phyloP scores from a whole-genome alignment of 2,113 vertebrate species.

The Oreochromis aureus region DNA sequence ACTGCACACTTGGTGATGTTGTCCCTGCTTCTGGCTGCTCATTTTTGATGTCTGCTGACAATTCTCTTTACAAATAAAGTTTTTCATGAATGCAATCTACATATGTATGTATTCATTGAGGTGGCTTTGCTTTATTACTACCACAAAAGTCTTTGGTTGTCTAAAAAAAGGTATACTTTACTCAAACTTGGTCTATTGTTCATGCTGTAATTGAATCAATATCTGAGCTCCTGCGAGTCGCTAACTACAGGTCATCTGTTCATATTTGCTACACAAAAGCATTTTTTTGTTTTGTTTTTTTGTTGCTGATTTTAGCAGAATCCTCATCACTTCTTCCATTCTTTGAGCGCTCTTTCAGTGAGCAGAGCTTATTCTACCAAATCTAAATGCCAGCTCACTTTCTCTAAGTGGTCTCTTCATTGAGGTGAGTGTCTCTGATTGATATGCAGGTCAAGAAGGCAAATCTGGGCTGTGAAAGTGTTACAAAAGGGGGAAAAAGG shows the following conservation, averaged over 20 bases:
- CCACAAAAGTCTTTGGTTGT: background rate
- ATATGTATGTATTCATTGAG: background rate
- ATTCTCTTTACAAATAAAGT: too few species aligned
- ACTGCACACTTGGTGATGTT: background rate
- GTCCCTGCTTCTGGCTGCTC: background rate
- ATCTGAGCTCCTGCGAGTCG: background rate
- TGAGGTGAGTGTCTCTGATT: background rate
- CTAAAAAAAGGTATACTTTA: too few species aligned
- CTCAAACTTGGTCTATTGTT: background rate
- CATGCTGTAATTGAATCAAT: rapidly evolving
- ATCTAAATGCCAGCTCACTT: background rate
- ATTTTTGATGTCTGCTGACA: rapidly evolving
- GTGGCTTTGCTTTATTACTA: background rate
- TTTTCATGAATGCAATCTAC: background rate
- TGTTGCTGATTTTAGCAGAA: background rate
- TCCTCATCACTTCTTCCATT: rapidly evolving
- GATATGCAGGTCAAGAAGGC: background rate
- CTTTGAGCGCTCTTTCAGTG: background rate
- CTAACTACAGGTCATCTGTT: background rate
- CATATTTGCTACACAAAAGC: background rate
- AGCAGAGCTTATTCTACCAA: background rate
- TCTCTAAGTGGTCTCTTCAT: background rate
- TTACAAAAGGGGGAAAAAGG: background rate
- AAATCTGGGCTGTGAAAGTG: background rate
- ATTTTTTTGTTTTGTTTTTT: too few species aligned